These are phyloP conservation scores for Cataglyphis livida DNA, from an alignment of 2,888 invertebrate genomes.

Conservation along the genomic window DNA sequence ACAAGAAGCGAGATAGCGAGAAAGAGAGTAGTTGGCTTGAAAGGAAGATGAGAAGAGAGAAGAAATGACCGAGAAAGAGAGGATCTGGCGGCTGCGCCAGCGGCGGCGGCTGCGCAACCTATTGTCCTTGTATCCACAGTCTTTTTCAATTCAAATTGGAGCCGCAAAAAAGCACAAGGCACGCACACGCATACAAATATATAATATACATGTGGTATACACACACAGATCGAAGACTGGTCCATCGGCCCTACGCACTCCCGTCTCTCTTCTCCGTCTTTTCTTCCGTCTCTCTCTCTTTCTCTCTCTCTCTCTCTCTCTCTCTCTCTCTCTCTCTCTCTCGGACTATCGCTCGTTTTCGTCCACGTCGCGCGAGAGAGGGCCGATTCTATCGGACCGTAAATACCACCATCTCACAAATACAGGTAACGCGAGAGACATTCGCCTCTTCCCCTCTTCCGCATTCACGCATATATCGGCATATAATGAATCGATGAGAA, in stretches of 20 bases:
- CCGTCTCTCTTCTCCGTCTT: conserved; percentile 3
- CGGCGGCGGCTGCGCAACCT: conserved; percentile 78
- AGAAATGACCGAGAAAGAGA: conserved; percentile 61
- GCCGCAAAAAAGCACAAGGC: conserved; percentile 82
- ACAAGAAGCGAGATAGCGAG: conserved; percentile 14
- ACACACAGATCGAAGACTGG: conserved; percentile 69
- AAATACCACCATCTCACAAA: conserved; percentile 83
- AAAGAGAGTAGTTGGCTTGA: conserved; percentile 54
- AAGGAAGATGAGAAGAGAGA: conserved; percentile 53
- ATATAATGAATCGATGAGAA: conserved; percentile 25
- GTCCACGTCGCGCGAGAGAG: conserved; percentile 76
- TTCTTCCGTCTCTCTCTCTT: not conserved
- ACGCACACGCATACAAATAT: conserved; percentile 76
- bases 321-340: conserved; percentile 9
- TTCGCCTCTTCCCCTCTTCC: conserved; percentile 43
- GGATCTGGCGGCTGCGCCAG: conserved; percentile 54
- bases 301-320: conserved; percentile 15
- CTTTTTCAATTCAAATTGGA: conserved; percentile 85
- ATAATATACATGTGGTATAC: not conserved
- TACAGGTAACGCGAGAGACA: conserved; percentile 62
- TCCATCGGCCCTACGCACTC: conserved; percentile 56
- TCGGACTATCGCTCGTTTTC: conserved; percentile 63
- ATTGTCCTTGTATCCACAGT: conserved; percentile 85
- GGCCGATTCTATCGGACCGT: conserved; percentile 85
- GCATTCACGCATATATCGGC: not conserved